phyloP scores from a whole-genome alignment of 1,140 invertebrate genomes.

The Aphelenchoides avenae region DNA sequence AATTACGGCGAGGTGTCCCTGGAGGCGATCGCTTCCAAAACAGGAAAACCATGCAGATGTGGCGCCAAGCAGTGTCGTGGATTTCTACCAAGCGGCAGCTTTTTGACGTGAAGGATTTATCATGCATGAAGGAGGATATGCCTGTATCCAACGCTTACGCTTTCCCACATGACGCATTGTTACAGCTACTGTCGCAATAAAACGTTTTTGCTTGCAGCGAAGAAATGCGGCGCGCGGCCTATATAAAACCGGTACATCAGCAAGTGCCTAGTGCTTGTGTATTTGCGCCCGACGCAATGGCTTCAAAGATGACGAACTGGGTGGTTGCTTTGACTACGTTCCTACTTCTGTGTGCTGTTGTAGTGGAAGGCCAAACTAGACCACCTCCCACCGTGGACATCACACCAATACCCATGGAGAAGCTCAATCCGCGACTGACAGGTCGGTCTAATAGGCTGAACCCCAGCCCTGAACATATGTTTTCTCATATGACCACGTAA shows the following conservation, averaged over 20 bases:
- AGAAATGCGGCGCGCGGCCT: too few species aligned
- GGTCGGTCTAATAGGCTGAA: slow-evolving; percentile 13
- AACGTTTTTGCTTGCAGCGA: not conserved
- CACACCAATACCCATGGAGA: slow-evolving; percentile 51
- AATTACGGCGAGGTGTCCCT: too few species aligned
- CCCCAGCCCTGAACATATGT: not conserved
- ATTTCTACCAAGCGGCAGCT: not conserved
- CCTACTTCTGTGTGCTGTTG: not conserved
- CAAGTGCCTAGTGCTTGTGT: too few species aligned
- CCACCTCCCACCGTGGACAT: slow-evolving; percentile 31
- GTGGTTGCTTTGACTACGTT: too few species aligned
- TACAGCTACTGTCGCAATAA: not conserved
- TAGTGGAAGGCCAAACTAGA: not conserved
- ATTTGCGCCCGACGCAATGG: too few species aligned
- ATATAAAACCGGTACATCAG: too few species aligned
- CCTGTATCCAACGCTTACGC: too few species aligned
- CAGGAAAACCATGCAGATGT: too few species aligned
- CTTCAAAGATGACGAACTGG: too few species aligned
- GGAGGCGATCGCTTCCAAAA: too few species aligned
- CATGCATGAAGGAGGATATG: not conserved
- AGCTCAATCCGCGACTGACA: slow-evolving; percentile 44
- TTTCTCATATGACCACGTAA: too few species aligned
- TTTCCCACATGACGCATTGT: not conserved
- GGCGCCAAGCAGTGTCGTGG: not conserved
- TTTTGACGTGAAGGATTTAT: not conserved